phyloP scores from a whole-genome alignment of 2,797 vertebrate genomes.

The Gouania willdenowi region DNA sequence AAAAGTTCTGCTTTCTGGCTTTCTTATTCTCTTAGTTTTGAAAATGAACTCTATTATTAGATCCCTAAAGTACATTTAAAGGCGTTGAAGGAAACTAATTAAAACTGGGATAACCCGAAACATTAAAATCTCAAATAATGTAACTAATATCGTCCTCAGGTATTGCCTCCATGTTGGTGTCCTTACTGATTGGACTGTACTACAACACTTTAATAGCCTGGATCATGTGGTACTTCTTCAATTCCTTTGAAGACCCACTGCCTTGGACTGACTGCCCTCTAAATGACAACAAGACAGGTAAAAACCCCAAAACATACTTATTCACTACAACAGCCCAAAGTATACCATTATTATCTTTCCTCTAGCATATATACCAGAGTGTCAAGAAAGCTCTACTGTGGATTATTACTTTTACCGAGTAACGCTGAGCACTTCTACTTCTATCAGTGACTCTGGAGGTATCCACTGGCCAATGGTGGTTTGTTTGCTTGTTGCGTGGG shows the following conservation, averaged over 20 bases:
- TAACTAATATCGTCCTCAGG: too few relatives aligned
- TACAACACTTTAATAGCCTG: conserved; percentile 93
- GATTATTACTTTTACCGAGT: conserved; percentile 93
- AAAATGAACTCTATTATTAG: too few relatives aligned
- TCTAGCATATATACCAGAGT: conserved; percentile 79
- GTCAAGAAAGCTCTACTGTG: conserved; percentile 80
- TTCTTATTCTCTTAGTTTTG: too few relatives aligned
- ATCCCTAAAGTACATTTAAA: too few relatives aligned
- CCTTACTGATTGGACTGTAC: conserved; percentile 85
- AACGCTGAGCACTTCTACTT: conserved; percentile 80
- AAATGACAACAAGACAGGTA: conserved; percentile 79
- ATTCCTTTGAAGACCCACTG: conserved; percentile 91
- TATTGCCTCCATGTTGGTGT: conserved; percentile 85
- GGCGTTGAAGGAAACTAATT: too few relatives aligned
- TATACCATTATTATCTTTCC: too few relatives aligned
- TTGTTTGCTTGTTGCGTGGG: conserved; percentile 82
- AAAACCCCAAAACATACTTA: not conserved
- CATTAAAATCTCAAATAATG: too few relatives aligned
- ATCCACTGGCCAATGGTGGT: conserved; percentile 87
- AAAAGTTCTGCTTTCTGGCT: too few relatives aligned
- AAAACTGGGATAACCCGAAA: too few relatives aligned
- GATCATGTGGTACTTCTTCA: conserved; percentile 96
- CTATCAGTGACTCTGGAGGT: conserved; percentile 77
- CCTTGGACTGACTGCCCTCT: conserved; percentile 87
- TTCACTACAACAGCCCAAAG: too few relatives aligned